Conservation (phyloP, 2,888 invertebrate species). For the Dicranocentrus wangi region DNA sequence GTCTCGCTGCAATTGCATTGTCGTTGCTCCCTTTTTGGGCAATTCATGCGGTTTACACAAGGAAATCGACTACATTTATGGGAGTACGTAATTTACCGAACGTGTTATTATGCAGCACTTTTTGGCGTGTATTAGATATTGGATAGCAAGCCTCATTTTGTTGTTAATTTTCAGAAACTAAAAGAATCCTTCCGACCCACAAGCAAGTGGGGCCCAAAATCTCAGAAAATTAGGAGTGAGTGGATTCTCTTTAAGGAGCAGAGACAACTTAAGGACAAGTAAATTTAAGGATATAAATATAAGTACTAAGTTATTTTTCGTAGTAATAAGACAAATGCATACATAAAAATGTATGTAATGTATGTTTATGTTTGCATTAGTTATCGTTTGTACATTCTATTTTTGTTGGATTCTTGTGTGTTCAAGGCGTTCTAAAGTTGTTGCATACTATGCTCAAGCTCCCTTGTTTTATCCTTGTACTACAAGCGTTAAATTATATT, state of each 20-base stretch:
- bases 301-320: not conserved
- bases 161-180: conserved; percentile 63
- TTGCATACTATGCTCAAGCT: no score
- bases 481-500: no score
- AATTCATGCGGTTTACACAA: conserved; percentile 73
- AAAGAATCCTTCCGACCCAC: conserved; percentile 69
- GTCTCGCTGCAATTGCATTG: conserved; percentile 75
- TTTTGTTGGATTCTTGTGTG: not conserved
- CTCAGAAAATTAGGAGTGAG: conserved; percentile 63
- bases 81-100: conserved; percentile 58
- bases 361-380: not conserved
- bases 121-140: no score
- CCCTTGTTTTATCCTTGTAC: no score
- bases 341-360: not conserved
- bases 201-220: conserved; percentile 73
- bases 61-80: conserved; percentile 67
- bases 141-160: no score
- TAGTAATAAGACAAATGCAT: not conserved
- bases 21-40: conserved; percentile 77
- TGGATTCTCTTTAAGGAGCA: conserved; percentile 63
- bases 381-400: no score
- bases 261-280: conserved; percentile 8
- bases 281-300: not conserved
- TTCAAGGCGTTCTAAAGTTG: no score
- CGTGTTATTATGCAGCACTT: no score